Conservation (phyloP, 1,140 invertebrate species). For the Pogonomyrmex californicus region DNA sequence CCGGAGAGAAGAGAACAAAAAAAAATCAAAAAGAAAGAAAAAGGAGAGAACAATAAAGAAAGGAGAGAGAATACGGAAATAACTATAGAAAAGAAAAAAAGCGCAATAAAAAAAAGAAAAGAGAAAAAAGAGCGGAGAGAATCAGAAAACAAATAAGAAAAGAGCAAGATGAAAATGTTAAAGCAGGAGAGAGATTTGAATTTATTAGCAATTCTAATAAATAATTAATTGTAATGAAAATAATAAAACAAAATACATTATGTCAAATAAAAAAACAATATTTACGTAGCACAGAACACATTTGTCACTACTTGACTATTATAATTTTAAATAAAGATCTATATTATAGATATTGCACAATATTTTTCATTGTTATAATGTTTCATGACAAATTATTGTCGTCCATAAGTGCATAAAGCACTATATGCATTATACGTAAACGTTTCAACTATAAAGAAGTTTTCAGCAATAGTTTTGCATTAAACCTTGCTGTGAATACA, state of each 20-base stretch:
- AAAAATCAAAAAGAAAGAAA: neutral
- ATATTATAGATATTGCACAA: neutral
- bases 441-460: no score
- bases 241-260: constrained; percentile 13
- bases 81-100: neutral
- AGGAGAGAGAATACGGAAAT: neutral
- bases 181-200: neutral
- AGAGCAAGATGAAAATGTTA: neutral
- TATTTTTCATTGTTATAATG: neutral
- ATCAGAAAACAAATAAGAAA: neutral
- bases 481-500: no score
- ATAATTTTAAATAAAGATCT: constrained; percentile 12
- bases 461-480: no score
- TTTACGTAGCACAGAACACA: neutral
- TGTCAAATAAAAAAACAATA: neutral
- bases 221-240: neutral
- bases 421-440: no score
- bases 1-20: neutral
- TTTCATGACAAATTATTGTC: neutral
- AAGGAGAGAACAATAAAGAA: neutral
- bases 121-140: neutral
- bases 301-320: neutral
- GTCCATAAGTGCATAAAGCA: no score
- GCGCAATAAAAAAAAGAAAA: neutral
- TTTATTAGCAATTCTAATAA: constrained; percentile 25